Evolutionary conservation across 92 coral and sea anemone genomes (phyloP), one percentile per base, ranked within the genome.

Genomic region (Hydrozoanthus gracilis): DNA sequence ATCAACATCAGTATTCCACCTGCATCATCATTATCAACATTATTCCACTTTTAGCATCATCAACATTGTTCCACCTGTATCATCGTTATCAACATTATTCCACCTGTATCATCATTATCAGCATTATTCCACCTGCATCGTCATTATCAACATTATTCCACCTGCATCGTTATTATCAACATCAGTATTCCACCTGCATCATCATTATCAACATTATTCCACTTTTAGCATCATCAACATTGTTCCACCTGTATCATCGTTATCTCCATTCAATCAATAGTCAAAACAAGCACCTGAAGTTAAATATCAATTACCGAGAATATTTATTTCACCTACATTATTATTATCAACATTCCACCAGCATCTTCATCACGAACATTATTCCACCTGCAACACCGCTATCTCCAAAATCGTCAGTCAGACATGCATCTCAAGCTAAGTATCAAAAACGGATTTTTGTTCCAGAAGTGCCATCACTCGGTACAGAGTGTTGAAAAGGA

Each of bases 401-500:
- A 54, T 54, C 2, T 54, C 13, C 61, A 54, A 12, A 0, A 15
- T 10, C 67, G 15, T 17, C 67, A 27, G 67, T 6, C n/a, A 60
- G n/a, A 0, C 39, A 27, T 2, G 39, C 39, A 27, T 27, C 39
- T 27, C 39, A 2, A 27, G 39, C 39, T 27, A 4, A 60, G 2
- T 17, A 60, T 60, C 4, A 6, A 6, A 3, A 2, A 18, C 9
- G 71, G 10, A 17, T 70, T 75, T 8, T 79, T 2, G 8, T 16
- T 47, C 3, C 72, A 80, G 85, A 67, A 80, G 85, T 17, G 73
- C 85, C 10, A 35, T 80, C 58, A 46, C 46, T 46, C 73, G 18
- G 12, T 80, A 15, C 44, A 35, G 51, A 46, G 95, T 95, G 54
- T 82, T 95, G 48, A 94, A 86, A 85, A 87, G 91, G 67, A 77